These are phyloP conservation scores for Nomada ferruginata DNA, from an alignment of 2,888 invertebrate species.

Conservation along the genomic window DNA sequence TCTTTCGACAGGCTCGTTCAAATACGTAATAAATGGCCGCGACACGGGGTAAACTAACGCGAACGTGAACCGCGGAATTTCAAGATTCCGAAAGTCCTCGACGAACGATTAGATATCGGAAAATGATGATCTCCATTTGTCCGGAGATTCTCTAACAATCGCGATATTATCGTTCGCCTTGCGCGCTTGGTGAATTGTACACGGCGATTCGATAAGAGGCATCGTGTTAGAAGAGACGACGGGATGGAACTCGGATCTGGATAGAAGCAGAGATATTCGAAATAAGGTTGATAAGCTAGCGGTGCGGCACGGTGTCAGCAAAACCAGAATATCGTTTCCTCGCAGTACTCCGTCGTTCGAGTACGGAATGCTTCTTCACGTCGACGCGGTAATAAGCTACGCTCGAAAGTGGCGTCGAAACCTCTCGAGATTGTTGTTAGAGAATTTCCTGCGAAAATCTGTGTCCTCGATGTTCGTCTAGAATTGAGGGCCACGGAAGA, in stretches of 20 bases:
- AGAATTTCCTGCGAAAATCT: constrained; percentile 13
- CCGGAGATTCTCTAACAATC: not conserved
- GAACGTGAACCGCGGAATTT: not conserved
- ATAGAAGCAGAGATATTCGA: not conserved
- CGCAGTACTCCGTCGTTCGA: not conserved
- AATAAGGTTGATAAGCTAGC: constrained; percentile 33
- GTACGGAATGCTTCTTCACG: constrained; percentile 24
- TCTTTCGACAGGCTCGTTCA: not conserved
- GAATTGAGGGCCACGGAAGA: not conserved
- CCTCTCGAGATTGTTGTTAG: constrained; percentile 28
- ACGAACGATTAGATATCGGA: not conserved
- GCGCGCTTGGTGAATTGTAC: no score
- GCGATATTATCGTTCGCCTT: not conserved
- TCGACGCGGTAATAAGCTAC: constrained; percentile 38
- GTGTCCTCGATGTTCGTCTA: not conserved
- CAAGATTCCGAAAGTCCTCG: not conserved
- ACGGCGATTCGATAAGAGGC: constrained; percentile 4
- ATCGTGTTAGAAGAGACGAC: not conserved
- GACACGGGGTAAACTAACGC: not conserved
- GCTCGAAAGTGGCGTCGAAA: constrained; percentile 21
- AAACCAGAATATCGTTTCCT: constrained; percentile 24
- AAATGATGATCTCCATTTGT: not conserved
- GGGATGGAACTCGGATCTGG: constrained; percentile 9
- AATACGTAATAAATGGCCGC: constrained; percentile 12
- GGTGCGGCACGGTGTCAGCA: not conserved